Conservation (phyloP, 2,113 vertebrate genomes). For the Ascaphus truei region DNA sequence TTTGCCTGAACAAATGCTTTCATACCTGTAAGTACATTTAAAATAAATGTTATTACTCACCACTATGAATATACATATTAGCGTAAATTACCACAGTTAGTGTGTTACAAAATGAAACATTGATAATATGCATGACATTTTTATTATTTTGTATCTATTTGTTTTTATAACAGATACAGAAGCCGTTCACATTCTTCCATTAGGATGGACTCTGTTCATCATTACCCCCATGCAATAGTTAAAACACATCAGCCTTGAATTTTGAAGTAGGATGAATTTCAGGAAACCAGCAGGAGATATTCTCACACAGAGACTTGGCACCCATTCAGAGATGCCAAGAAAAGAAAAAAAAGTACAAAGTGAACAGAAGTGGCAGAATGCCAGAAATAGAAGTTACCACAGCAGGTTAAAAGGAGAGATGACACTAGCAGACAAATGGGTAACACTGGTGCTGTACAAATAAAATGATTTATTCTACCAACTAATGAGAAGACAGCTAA, state of each 20-base stretch:
- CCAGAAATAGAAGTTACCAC: constrained; percentile 33
- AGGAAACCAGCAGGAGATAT: constrained; percentile 31
- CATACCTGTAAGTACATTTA: no score
- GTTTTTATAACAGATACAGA: background rate
- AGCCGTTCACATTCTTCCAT: background rate
- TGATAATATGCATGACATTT: background rate
- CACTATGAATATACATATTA: no score
- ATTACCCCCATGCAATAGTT: background rate
- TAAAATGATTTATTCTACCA: background rate
- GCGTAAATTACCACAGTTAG: no score
- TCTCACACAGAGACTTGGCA: constrained; percentile 39
- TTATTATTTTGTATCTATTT: no score
- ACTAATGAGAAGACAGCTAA: no score
- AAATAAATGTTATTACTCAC: no score
- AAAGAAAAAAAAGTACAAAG: constrained; percentile 13
- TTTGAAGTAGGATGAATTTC: background rate
- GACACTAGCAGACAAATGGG: constrained; percentile 22
- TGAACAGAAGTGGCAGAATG: constrained; percentile 27
- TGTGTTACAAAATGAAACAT: background rate
- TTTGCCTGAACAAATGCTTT: no score
- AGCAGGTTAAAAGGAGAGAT: constrained; percentile 40
- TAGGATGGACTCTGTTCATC: background rate
- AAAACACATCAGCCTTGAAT: no score
- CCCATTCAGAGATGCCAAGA: constrained; percentile 38
- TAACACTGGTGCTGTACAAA: background rate